These are phyloP conservation scores for Flabesymbios commensalis DNA, from an alignment of 2,888 invertebrate species.

Conservation along the genomic window DNA sequence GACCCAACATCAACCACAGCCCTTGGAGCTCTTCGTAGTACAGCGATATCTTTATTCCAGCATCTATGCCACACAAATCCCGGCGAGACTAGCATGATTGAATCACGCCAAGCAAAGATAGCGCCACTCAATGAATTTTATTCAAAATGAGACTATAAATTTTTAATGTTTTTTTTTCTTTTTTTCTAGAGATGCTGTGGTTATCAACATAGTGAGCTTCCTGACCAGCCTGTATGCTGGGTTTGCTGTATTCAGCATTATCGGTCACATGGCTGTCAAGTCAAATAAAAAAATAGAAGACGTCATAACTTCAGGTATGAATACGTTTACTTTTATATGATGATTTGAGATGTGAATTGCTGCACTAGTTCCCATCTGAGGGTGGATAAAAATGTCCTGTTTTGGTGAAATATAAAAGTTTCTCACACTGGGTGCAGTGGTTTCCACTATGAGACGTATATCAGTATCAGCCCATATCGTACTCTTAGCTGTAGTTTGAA, in stretches of 20 bases:
- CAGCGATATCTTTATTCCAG: too few species aligned
- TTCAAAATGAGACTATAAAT: not conserved
- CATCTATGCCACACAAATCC: too few species aligned
- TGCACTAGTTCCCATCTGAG: too few species aligned
- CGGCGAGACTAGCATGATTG: too few species aligned
- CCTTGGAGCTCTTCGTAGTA: too few species aligned
- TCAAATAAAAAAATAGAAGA: conserved; percentile 21
- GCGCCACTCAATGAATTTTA: not conserved
- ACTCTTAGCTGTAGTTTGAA: not conserved
- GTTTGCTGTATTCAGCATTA: conserved; percentile 43
- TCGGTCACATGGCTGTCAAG: conserved; percentile 42
- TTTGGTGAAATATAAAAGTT: too few species aligned
- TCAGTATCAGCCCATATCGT: not conserved
- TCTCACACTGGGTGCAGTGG: too few species aligned
- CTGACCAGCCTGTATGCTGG: conserved; percentile 41
- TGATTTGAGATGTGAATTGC: too few species aligned
- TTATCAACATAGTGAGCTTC: conserved; percentile 40
- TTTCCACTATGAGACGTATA: too few species aligned
- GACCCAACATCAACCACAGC: too few species aligned
- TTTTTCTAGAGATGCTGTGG: conserved; percentile 36
- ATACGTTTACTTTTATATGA: not conserved
- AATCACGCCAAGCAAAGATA: not conserved
- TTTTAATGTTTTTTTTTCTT: not conserved
- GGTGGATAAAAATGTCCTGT: too few species aligned
- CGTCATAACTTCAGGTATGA: conserved; percentile 35